Evolutionary conservation across 2,888 invertebrate genomes (phyloP), one percentile per base, ranked within the genome.

Genomic region (Clanis bilineata): DNA sequence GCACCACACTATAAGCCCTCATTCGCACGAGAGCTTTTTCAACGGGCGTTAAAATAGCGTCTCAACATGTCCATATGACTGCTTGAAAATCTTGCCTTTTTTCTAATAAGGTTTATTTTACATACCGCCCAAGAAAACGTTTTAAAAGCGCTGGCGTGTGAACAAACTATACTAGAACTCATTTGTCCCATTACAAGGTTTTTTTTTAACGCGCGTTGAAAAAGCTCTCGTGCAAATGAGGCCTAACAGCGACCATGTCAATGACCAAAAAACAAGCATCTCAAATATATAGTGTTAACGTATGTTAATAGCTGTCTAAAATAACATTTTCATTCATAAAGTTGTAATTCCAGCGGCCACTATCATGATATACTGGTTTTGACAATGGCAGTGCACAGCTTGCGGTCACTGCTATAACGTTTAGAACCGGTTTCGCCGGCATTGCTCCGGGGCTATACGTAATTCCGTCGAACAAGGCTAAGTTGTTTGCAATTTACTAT

Each of bases 311-410:
- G 6, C 2, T 3, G 10, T 28, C 18, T 51, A 32, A 18, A 51
- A 15, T 18, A 32, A 51, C 9, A 28, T 51, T 51, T 45, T 51
- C 51, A 51, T 51, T 51, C 28, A 51, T 51, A 32, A 51, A 51
- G 15, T 51, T 51, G 51, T 51, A 51, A 51, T 32, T 51, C n/a
- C n/a, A n/a, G n/a, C 18, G 32, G 32, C 10, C 10, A 51, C 12
- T 51, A 4, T 28, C 28, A 57, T 57, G 56, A 56, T n/a, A 41
- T 43, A 57, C 39, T 57, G 43, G 41, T 41, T 56, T n/a, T 36
- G 55, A 45, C 56, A 64, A 55, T 59, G 59, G 44, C 61, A 64
- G 57, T 61, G 56, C 44, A 25, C 15, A 22, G 58, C 18, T 41
- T 39, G 41, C 39, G 15, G 18, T 43, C 56, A 28, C 28, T 56